Evolutionary conservation across 2,797 vertebrate genomes (phyloP).

Genomic region (Mormyrops boulengeri): DNA sequence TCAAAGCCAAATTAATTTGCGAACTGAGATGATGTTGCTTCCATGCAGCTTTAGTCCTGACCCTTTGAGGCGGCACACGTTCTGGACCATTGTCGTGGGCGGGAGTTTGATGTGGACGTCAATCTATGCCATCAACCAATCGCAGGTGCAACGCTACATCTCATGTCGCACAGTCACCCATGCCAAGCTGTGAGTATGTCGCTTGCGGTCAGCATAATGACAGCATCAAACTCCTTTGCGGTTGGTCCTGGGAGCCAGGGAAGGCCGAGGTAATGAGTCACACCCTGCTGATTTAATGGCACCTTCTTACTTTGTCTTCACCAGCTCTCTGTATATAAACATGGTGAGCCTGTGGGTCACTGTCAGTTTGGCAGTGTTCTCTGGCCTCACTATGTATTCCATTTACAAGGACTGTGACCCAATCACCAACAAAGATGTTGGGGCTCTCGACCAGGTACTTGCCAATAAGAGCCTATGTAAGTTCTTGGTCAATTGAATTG

Average conservation of each 20-base stretch:
- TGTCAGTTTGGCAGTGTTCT: conserved; percentile 62
- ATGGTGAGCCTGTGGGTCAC: conserved; percentile 67
- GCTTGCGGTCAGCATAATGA: neutral
- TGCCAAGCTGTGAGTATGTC: conserved; percentile 65
- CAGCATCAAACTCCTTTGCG: neutral
- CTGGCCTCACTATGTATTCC: conserved; percentile 69
- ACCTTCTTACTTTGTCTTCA: neutral
- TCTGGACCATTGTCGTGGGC: conserved; percentile 66
- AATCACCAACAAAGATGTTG: conserved; percentile 52
- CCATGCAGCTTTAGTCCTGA: conserved; percentile 63
- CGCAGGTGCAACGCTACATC: conserved; percentile 74
- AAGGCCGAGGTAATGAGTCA: neutral
- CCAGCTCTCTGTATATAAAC: conserved; percentile 68
- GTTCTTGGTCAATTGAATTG: neutral
- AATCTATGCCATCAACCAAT: conserved; percentile 72
- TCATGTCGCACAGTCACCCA: conserved; percentile 65
- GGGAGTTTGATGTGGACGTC: conserved; percentile 70
- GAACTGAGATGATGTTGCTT: conserved; percentile 6
- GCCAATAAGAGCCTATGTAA: neutral
- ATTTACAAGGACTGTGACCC: conserved; percentile 72
- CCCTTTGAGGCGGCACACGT: conserved; percentile 66
- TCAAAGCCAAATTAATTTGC: neutral
- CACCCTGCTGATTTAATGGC: neutral
- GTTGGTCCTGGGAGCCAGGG: too few relatives aligned
- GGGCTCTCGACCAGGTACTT: conserved; percentile 58